These are phyloP conservation scores for Rhyacichthys aspro DNA, from an alignment of 2,797 vertebrate genomes.

Conservation along the genomic window DNA sequence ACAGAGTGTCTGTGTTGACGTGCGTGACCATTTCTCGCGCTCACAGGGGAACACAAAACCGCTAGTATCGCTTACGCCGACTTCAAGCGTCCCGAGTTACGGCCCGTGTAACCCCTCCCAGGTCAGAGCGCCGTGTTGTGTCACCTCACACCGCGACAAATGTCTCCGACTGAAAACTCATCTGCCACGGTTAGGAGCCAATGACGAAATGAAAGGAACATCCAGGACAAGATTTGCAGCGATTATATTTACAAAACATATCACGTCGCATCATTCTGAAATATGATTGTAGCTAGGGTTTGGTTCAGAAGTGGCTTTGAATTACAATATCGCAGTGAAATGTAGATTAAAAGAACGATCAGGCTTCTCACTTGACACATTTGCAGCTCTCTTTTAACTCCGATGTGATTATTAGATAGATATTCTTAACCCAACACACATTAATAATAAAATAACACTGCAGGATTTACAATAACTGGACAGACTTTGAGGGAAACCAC, in stretches of 20 bases:
- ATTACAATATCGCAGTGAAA: neutral
- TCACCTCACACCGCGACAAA: conserved; percentile 38
- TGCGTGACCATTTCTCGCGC: conserved; percentile 6
- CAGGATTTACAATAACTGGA: too few relatives aligned
- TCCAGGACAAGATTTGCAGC: neutral
- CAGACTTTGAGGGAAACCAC: too few relatives aligned
- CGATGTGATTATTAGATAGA: too few relatives aligned
- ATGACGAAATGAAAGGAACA: conserved; percentile 21
- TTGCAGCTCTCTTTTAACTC: too few relatives aligned
- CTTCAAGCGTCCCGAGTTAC: conserved; percentile 34
- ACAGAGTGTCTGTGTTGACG: conserved; percentile 16
- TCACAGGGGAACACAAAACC: conserved; percentile 47
- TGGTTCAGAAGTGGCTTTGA: neutral
- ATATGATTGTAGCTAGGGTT: conserved; percentile 7
- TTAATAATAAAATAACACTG: too few relatives aligned
- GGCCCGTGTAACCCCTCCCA: conserved; percentile 21
- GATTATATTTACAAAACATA: neutral
- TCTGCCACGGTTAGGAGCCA: conserved; percentile 20
- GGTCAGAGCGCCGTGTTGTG: conserved; percentile 15
- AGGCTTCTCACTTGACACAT: neutral
- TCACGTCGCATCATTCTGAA: conserved; percentile 5
- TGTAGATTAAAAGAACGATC: too few relatives aligned
- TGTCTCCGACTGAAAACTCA: conserved; percentile 28
- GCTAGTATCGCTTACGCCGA: conserved; percentile 45
- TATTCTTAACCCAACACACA: too few relatives aligned